phyloP scores from a whole-genome alignment of 2,888 invertebrate species.

The Galeruca laticollis region DNA sequence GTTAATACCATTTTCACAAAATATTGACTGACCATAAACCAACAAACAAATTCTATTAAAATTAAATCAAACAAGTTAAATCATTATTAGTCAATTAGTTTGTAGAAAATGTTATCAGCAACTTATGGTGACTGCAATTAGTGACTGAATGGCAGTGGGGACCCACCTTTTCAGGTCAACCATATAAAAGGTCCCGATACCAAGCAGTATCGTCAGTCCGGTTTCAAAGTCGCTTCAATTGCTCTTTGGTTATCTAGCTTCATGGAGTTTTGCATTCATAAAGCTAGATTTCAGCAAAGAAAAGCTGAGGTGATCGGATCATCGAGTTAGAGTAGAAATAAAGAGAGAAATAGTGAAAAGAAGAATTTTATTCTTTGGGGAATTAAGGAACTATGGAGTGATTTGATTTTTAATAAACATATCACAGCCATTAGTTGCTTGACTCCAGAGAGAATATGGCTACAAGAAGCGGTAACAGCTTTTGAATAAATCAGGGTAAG shows the following conservation, averaged over 20 bases:
- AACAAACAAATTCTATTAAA: neutral
- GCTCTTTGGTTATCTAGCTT: slow-evolving; percentile 73
- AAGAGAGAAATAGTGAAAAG: neutral
- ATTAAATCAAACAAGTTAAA: neutral
- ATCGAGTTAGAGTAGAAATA: neutral
- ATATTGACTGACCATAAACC: neutral
- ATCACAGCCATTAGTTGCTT: slow-evolving; percentile 67
- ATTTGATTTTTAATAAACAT: slow-evolving; percentile 58
- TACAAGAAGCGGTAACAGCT: neutral
- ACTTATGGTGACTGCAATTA: neutral
- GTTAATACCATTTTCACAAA: neutral
- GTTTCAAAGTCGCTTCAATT: slow-evolving; percentile 12
- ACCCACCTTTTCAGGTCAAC: neutral
- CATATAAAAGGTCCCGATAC: neutral
- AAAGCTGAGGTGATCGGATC: slow-evolving; percentile 47
- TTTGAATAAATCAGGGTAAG: neutral
- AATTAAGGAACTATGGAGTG: slow-evolving; percentile 66
- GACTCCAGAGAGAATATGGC: slow-evolving; percentile 41
- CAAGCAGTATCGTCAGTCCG: neutral
- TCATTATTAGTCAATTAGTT: neutral
- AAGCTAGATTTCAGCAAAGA: slow-evolving; percentile 65
- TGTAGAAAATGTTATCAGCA: neutral
- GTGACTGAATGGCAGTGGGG: neutral
- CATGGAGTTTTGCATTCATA: slow-evolving; percentile 60
- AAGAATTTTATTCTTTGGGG: slow-evolving; percentile 36